Evolutionary conservation across 2,888 invertebrate species (phyloP).

Genomic region (Metallyticus violacea): DNA sequence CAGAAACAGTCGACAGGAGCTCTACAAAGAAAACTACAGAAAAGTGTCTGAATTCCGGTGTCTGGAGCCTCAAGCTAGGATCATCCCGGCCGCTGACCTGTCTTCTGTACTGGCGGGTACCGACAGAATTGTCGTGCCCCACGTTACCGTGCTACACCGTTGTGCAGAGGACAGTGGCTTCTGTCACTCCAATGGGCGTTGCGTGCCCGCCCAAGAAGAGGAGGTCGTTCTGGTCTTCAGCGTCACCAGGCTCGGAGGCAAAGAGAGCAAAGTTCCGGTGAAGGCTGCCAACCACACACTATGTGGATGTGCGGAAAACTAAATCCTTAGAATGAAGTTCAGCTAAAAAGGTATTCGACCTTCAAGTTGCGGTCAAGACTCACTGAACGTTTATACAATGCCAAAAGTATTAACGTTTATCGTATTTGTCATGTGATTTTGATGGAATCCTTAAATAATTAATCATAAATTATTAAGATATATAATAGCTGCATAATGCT

Average conservation of each 20-base stretch:
- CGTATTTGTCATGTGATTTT: too few species aligned
- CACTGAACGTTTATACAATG: too few species aligned
- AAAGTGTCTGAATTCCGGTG: background rate
- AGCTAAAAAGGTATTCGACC: too few species aligned
- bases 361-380: too few species aligned
- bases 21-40: background rate
- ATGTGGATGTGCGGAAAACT: background rate
- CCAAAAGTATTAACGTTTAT: too few species aligned
- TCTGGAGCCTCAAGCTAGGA: background rate
- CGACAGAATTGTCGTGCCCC: background rate
- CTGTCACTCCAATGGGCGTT: background rate
- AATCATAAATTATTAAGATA: too few species aligned
- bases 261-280: background rate
- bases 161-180: background rate
- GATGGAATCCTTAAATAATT: too few species aligned
- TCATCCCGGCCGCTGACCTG: background rate
- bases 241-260: background rate
- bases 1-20: background rate
- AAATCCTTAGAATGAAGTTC: too few species aligned
- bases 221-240: background rate
- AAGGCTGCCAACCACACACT: background rate
- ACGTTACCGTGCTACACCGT: background rate
- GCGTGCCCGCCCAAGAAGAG: background rate
- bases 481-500: too few species aligned
- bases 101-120: background rate